These are phyloP conservation scores for Mus minutoides DNA, from an alignment of 2,797 vertebrate genomes.

Conservation along the genomic window DNA sequence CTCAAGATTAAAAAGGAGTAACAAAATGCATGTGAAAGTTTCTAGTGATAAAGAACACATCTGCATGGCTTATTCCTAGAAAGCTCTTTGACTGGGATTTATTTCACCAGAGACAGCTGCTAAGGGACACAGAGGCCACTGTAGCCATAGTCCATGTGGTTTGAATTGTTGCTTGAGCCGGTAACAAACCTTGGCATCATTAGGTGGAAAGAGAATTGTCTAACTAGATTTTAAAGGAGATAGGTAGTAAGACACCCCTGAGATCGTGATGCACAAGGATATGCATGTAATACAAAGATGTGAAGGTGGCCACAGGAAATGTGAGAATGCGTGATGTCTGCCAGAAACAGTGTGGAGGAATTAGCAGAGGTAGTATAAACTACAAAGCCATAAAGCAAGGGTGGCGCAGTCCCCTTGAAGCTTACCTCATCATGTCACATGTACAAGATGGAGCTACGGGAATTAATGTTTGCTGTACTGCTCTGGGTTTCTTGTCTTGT, in stretches of 20 bases:
- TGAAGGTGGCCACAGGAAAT: background rate
- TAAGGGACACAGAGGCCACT: background rate
- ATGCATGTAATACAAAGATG: background rate
- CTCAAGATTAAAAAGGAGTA: background rate
- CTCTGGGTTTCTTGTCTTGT: background rate
- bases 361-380: background rate
- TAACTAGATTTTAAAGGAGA: background rate
- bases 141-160: background rate
- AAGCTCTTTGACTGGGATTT: background rate
- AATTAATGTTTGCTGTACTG: background rate
- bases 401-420: rapidly evolving
- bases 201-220: background rate
- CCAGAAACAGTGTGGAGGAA: background rate
- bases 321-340: background rate
- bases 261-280: background rate
- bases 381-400: background rate
- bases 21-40: background rate
- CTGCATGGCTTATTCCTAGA: background rate
- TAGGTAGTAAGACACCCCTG: background rate
- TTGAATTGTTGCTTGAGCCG: background rate
- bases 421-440: background rate
- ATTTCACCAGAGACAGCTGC: background rate
- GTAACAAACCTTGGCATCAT: background rate
- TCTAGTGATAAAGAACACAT: background rate
- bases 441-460: background rate